phyloP scores from a whole-genome alignment of 1,140 invertebrate species.

The Ceratitis capitata region DNA sequence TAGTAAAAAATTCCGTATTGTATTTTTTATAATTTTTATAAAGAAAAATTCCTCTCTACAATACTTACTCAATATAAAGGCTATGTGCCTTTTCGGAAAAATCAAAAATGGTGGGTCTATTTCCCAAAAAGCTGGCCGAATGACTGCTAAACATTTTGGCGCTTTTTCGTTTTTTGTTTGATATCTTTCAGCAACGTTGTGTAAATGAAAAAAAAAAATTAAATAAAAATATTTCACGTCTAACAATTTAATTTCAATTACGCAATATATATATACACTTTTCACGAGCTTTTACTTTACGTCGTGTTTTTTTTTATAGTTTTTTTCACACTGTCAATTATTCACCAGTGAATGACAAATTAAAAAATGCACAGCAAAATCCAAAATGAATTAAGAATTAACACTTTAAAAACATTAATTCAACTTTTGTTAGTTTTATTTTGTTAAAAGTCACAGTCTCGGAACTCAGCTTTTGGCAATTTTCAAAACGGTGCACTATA shows the following conservation, averaged over 20 bases:
- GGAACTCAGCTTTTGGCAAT: neutral
- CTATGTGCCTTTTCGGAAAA: constrained; percentile 18
- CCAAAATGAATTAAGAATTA: neutral
- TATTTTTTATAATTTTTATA: neutral
- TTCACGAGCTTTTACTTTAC: neutral
- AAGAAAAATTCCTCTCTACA: neutral
- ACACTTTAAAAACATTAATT: constrained; percentile 21
- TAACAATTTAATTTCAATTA: neutral
- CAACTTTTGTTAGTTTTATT: neutral
- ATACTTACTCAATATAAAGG: constrained; percentile 29
- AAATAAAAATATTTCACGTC: neutral
- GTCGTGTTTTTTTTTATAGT: neutral
- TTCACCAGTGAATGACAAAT: constrained; percentile 11
- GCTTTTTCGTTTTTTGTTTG: no score
- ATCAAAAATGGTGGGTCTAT: neutral
- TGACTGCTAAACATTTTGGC: neutral
- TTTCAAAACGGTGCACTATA: neutral
- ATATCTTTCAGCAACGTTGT: neutral
- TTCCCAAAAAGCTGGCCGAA: neutral
- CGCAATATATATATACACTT: neutral
- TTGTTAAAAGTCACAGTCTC: neutral
- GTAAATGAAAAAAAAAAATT: neutral
- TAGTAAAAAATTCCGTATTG: neutral
- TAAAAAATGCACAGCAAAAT: constrained; percentile 16
- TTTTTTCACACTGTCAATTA: neutral